phyloP scores from a whole-genome alignment of 2,888 invertebrate species.

The Coleophora deauratella region DNA sequence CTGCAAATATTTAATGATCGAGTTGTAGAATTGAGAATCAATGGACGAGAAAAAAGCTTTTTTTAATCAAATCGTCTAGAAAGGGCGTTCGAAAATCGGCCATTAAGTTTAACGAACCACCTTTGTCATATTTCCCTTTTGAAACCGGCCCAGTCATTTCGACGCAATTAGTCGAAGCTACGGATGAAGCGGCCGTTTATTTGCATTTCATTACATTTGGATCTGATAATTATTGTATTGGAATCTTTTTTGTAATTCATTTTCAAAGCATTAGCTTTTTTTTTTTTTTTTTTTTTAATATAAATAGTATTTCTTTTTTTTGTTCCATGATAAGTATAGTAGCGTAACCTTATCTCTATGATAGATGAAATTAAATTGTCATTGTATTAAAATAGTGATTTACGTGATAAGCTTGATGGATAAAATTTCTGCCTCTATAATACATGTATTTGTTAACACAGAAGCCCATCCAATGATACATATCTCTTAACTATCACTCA shows the following conservation, averaged over 20 bases:
- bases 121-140: slow-evolving; percentile 67
- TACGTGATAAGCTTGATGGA: too few species aligned
- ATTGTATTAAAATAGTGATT: too few species aligned
- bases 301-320: too few species aligned
- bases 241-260: background rate
- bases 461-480: too few species aligned
- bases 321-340: too few species aligned
- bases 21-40: slow-evolving; percentile 51
- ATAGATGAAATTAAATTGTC: too few species aligned
- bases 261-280: too few species aligned
- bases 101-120: slow-evolving; percentile 62
- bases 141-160: slow-evolving; percentile 41
- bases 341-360: too few species aligned
- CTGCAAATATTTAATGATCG: slow-evolving; percentile 28
- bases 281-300: too few species aligned
- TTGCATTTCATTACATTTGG: slow-evolving; percentile 19
- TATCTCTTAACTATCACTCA: too few species aligned
- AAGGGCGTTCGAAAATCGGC: slow-evolving; percentile 51
- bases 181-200: slow-evolving; percentile 18
- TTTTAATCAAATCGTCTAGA: slow-evolving; percentile 66
- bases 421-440: too few species aligned
- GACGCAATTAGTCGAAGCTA: slow-evolving; percentile 43
- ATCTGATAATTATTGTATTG: slow-evolving; percentile 6
- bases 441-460: too few species aligned
- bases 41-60: slow-evolving; percentile 54